Percentiles rank a stretch among this genome's conserved stretches.
Conservation (phyloP, 2,113 vertebrate genomes). For the Corythaeola cristata region DNA sequence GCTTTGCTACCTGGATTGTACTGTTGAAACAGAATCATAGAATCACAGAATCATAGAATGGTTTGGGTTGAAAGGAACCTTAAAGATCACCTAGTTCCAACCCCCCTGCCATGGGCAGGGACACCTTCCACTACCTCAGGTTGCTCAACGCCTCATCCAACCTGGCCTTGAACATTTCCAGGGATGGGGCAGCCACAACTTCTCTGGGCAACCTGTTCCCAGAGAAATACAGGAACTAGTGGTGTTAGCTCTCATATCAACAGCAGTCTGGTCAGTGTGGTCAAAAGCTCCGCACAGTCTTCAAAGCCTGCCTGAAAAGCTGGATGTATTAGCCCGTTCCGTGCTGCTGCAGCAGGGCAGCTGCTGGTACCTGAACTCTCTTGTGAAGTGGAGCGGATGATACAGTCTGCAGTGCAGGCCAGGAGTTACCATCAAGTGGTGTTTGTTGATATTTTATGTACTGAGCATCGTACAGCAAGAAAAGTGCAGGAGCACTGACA, state of each 20-base stretch:
- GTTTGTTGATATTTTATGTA: not conserved
- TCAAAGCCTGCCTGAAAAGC: not conserved
- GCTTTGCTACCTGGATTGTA: not conserved
- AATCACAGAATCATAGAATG: too few species aligned
- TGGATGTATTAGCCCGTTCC: not conserved
- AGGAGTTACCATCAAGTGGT: not conserved
- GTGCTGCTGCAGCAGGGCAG: not conserved
- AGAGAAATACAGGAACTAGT: not conserved
- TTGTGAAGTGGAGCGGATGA: rapidly evolving
- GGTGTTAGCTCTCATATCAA: not conserved
- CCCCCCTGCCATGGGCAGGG: too few species aligned
- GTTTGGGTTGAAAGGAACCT: too few species aligned
- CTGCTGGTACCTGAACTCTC: not conserved
- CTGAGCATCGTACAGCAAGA: not conserved
- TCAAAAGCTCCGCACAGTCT: not conserved
- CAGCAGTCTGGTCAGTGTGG: not conserved
- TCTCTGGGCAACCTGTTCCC: too few species aligned
- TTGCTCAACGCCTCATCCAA: too few species aligned
- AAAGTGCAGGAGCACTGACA: not conserved
- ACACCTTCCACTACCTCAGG: too few species aligned
- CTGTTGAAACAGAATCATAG: not conserved
- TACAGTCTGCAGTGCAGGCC: not conserved
- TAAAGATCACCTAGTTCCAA: too few species aligned
- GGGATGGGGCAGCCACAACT: too few species aligned
- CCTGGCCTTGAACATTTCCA: too few species aligned